Base-by-base conservation (phyloP, 2,113 vertebrate genomes). In the Dendrocopos noguchii region DNA sequence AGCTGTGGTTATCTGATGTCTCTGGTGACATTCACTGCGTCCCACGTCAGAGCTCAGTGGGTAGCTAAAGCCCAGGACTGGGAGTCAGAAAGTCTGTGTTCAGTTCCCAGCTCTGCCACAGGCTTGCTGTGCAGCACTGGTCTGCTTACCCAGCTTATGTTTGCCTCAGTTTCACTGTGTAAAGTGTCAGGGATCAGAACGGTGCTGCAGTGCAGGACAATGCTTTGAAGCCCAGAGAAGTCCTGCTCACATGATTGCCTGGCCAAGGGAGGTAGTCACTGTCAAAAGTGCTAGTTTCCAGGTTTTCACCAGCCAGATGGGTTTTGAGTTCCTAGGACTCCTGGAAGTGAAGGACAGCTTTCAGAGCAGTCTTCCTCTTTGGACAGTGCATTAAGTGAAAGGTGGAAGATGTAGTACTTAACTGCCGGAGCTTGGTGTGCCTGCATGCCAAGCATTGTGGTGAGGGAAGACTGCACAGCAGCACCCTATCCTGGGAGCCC, bases 41-140 rank as follows among this genome's bases (percentile, higher is more conserved):
- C 61, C 20, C 87, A 94, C n/a, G 93, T 93, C 82, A 94, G 84
- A 61, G 87, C 61, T 85, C 96, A 78, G 93, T 94, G 95, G 95
- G 96, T 28, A 95, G 84, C 84, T 92, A 34, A 79, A 95, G 92
- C 78, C 74, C 81, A 71, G 78, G 60, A 25, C 68, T 0, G 85
- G 96, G 95, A 96, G 96, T 95, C 96, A 94, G 93, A 94, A 96
- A 95, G 95, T 96, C 96, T 96, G 94, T 2, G 0, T 80, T 94
- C 9, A 3, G 84, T 94, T 96, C 94, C 93, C 93, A 93, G 73
- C 82, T 83, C 87, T 94, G 95, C 93, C 96, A 94, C 95, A 96
- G 85, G 70, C 91, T 89, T 81, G 36, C 71, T 91, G 15, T 73
- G 84, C 59, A 93, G 92, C 82, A 53, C 87, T 68, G 72, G 79